These are phyloP conservation scores for Melieria crassipennis DNA, from an alignment of 2,888 invertebrate species.

Conservation along the genomic window DNA sequence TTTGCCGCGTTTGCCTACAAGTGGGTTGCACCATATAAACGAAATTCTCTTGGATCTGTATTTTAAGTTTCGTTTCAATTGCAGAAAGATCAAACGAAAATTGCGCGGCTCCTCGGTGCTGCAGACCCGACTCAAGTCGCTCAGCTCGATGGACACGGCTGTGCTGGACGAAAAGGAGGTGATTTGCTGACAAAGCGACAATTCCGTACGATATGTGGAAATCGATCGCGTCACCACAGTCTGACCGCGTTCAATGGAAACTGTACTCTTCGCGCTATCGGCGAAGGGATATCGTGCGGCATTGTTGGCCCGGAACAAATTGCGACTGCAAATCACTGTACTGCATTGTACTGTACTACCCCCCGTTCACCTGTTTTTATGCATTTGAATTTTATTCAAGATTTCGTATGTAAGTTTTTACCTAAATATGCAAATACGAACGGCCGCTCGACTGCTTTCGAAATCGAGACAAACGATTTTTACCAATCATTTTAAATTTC, in stretches of 20 bases:
- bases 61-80: conserved; percentile 22
- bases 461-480: conserved; percentile 11
- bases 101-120: conserved; percentile 79
- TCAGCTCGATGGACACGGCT: conserved; percentile 79
- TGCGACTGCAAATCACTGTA: conserved; percentile 27
- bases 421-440: conserved; percentile 11
- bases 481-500: conserved; percentile 15
- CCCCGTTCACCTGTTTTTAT: conserved; percentile 54
- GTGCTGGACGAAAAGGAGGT: conserved; percentile 88
- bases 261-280: not conserved
- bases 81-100: conserved; percentile 70
- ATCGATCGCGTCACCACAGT: conserved; percentile 91
- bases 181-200: conserved; percentile 96
- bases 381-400: conserved; percentile 50
- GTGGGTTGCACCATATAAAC: conserved; percentile 47
- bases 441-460: conserved; percentile 13
- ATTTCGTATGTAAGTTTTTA: conserved; percentile 33
- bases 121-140: conserved; percentile 81
- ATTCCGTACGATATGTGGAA: conserved; percentile 93
- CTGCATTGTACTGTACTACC: conserved; percentile 12
- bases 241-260: conserved; percentile 69
- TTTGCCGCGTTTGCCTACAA: conserved; percentile 68
- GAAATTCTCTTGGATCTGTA: not conserved
- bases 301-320: not conserved
- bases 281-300: too few relatives aligned